Percentiles rank a stretch among this genome's conserved stretches.
Evolutionary conservation across 1,140 invertebrate genomes (phyloP).

Genomic region (Pogonus chalceus): DNA sequence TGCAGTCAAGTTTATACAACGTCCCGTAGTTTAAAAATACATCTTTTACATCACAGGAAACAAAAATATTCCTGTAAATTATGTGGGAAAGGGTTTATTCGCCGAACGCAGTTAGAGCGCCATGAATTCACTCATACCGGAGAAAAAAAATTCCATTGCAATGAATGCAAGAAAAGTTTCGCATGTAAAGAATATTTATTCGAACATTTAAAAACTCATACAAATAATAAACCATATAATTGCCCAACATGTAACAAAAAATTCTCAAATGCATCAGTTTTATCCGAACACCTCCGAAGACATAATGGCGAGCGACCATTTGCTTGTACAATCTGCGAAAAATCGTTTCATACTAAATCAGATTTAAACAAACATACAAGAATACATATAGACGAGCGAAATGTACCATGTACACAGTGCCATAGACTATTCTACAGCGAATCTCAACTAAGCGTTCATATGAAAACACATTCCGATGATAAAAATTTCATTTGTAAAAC

Average conservation of each 20-base stretch:
- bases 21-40: background rate
- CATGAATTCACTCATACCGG: background rate
- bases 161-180: background rate
- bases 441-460: background rate
- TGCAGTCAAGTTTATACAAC: background rate
- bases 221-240: constrained; percentile 40
- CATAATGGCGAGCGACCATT: constrained; percentile 39
- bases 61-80: background rate
- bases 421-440: constrained; percentile 1
- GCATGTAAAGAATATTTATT: background rate
- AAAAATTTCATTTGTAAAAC: background rate
- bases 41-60: background rate
- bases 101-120: background rate
- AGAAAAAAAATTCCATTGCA: background rate
- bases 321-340: constrained; percentile 22
- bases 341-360: constrained; percentile 19
- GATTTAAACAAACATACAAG: constrained; percentile 11
- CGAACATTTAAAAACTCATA: constrained; percentile 37
- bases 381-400: constrained; percentile 3
- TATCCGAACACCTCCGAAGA: constrained; percentile 29
- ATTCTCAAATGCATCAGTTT: constrained; percentile 31
- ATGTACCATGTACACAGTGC: constrained; percentile 4
- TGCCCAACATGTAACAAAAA: constrained; percentile 44
- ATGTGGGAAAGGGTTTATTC: background rate
- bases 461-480: constrained; percentile 9